phyloP scores from a whole-genome alignment of 2,113 vertebrate genomes.

The Megaleporinus macrocephalus region DNA sequence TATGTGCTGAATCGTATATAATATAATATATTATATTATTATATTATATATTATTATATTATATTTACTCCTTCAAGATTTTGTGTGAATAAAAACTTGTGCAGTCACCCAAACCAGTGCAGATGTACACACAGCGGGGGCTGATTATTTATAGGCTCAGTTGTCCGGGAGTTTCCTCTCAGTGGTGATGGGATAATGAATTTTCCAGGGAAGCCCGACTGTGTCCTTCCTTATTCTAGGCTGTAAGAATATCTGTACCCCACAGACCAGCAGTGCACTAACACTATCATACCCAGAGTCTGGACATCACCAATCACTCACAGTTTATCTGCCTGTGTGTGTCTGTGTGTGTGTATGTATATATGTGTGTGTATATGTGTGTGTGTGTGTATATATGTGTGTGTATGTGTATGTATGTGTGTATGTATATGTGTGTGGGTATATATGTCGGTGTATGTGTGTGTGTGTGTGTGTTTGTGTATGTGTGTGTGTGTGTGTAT shows the following conservation, averaged over 20 bases:
- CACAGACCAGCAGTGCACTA: not conserved
- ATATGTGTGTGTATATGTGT: not conserved
- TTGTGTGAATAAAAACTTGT: no score
- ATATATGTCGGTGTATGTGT: no score
- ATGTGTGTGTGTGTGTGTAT: not conserved
- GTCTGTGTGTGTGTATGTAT: not conserved
- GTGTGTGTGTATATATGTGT: no score
- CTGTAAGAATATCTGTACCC: not conserved
- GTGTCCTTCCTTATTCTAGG: not conserved
- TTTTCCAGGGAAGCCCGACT: not conserved
- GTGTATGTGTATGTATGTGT: not conserved
- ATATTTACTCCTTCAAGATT: no score
- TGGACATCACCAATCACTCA: not conserved
- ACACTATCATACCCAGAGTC: not conserved
- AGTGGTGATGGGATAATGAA: not conserved
- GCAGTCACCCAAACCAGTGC: not conserved
- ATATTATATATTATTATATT: no score
- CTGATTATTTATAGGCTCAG: slow-evolving; percentile 27
- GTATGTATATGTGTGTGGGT: no score
- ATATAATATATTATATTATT: no score
- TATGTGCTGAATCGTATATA: no score
- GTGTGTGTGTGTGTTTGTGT: not conserved
- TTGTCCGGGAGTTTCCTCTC: slow-evolving; percentile 8
- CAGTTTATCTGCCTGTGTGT: not conserved
- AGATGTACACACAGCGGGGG: slow-evolving; percentile 34